Evolutionary conservation across 2,797 vertebrate species (phyloP), one percentile per base, ranked within the genome.

Genomic region (Furcifer pardalis): DNA sequence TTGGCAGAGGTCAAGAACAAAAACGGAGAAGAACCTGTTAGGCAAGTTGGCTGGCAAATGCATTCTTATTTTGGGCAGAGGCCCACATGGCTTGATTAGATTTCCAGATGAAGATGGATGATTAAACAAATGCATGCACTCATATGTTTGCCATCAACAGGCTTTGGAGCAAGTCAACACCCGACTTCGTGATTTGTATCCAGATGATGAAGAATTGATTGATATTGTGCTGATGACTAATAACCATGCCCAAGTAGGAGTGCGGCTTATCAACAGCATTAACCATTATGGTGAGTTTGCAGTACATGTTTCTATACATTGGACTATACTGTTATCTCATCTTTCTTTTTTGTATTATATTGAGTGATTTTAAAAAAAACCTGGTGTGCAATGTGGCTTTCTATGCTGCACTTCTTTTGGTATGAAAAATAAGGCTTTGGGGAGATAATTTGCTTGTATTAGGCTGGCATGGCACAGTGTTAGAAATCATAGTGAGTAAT

Each of bases 171-270:
- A 94, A 0, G 98, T 99, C 86, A 99, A 99, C 90, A 12, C 90
- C 17, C 95, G 96, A 17, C 96, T 99, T 86, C 96, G 98, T 49
- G 85, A 95, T 8, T 97, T 99, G 74, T 99, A 99, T 90, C 98
- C 98, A 1, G 96, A 97, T 13, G 97, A 97, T 7, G 98, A 99
- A 92, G 97, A 99, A 88, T 95, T 98, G 89, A 99, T 99, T 94
- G 98, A 99, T 94, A 97, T 99, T 60, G 98, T 99, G 71, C 95
- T 99, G 85, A 98, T 99, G 98, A 99, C 98, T 77, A 99, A 99
- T 94, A 98, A 99, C 95, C 98, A 98, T 69, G 98, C 98, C 89
- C 98, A 99, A 92, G 98, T 99, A 52, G 98, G 98, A 87, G 98
- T 99, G 83, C 96, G 98, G 80, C 97, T 99, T 93, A 99, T 99